Evolutionary conservation across 2,888 invertebrate genomes (phyloP), one percentile per base, ranked within the genome.

Genomic region (Tipula confusa): DNA sequence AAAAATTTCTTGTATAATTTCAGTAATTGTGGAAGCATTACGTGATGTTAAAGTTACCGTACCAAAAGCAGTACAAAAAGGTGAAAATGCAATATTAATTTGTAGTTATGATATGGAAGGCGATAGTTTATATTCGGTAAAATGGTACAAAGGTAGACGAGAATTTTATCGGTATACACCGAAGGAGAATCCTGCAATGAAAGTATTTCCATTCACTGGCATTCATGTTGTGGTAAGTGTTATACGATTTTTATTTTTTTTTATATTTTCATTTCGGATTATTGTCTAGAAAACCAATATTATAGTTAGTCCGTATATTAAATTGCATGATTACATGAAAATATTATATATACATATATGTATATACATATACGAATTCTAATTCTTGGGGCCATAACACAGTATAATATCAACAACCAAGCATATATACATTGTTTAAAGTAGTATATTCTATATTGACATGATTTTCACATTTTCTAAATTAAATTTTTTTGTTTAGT

Each of bases 161-260:
- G 96, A 97, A 90, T 96, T 97, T 91, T 96, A 95, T 90, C 92
- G 96, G 86, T 96, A 92, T 87, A 94, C 95, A 2, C 96, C 96
- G 0, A 92, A 92, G 87, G 95, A 95, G 86, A 90, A 90, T 33
- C 94, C 94, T 0, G 91, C 92, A 83, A 94, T 93, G 84, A 95
- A 95, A 89, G 92, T 93, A 84, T 96, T 96, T 88, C 91, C 92
- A 79, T 90, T 93, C 83, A 90, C 92, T 13, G 95, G 95, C 85
- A 93, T 96, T 85, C 82, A 82, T 29, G 82, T 82, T 15, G 18
- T 82, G 82, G 82, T 82, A 82, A 82, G 82, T 82, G 79, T 79
- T 79, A 13, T 79, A 28, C 3, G 11, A 13, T 38, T 13, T 38
- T 13, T 11, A 38, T n/a, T 5, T 5, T n/a, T 38, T 9, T 13